phyloP scores from a whole-genome alignment of 2,888 invertebrate species.

The Pristionchus arcanus region DNA sequence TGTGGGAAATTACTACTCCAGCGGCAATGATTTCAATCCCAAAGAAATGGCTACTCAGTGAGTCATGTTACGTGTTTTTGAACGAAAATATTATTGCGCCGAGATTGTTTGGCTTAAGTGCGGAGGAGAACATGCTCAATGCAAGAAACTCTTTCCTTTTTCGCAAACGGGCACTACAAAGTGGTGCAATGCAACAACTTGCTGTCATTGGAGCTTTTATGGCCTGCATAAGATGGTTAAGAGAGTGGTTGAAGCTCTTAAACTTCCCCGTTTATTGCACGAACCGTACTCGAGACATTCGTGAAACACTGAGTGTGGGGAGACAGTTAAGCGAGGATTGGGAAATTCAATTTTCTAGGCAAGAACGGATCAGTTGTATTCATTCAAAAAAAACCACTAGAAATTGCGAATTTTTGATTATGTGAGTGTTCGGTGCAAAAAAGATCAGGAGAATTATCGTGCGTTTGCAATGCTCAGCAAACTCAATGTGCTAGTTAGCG shows the following conservation, averaged over 20 bases:
- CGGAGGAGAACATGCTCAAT: no score
- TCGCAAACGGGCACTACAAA: background rate
- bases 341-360: no score
- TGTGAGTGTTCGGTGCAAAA: no score
- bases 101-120: background rate
- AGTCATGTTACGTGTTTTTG: background rate
- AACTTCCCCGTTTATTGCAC: background rate
- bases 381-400: no score
- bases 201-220: background rate
- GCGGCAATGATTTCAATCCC: constrained; percentile 53
- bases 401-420: no score
- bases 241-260: background rate
- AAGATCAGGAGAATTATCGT: no score
- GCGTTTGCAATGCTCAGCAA: no score
- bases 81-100: no score
- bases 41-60: background rate
- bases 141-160: background rate
- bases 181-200: background rate
- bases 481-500: no score
- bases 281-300: background rate
- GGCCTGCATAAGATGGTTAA: background rate
- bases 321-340: no score
- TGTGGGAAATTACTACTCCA: constrained; percentile 45
- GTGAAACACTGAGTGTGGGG: no score
- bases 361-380: no score